Conservation (phyloP, 2,888 invertebrate genomes). For the Emmelina monodactyla region DNA sequence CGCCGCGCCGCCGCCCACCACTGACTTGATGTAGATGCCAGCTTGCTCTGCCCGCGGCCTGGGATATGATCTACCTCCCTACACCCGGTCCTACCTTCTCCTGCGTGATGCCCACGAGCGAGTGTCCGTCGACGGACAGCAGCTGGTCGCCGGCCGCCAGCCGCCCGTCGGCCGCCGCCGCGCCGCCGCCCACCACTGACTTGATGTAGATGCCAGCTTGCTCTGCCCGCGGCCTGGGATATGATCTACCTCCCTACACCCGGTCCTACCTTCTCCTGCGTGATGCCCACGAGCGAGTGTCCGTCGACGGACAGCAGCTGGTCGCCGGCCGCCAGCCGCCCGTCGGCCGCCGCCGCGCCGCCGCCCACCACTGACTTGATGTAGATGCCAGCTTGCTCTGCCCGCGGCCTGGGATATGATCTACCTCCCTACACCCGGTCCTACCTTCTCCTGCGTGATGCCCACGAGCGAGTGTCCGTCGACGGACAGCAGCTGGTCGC, state of each 20-base stretch:
- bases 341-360: conserved; percentile 92
- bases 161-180: conserved; percentile 92
- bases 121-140: conserved; percentile 95
- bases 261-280: conserved; percentile 79
- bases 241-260: too few species aligned
- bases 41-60: conserved; percentile 69
- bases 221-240: conserved; percentile 60
- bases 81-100: too few species aligned
- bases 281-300: conserved; percentile 88
- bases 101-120: conserved; percentile 85
- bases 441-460: conserved; percentile 79
- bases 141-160: conserved; percentile 97
- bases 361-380: conserved; percentile 98
- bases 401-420: conserved; percentile 56
- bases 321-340: conserved; percentile 94
- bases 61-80: too few species aligned
- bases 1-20: conserved; percentile 93
- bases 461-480: conserved; percentile 95
- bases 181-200: conserved; percentile 94
- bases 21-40: conserved; percentile 98
- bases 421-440: too few species aligned
- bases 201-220: conserved; percentile 96
- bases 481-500: conserved; percentile 95
- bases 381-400: conserved; percentile 87
- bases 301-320: conserved; percentile 97